A percentile compares a stretch with the other conserved stretches of the same genome.
Evolutionary conservation across 2,888 invertebrate genomes (phyloP).

Genomic region (Caenorhabditis sinica): DNA sequence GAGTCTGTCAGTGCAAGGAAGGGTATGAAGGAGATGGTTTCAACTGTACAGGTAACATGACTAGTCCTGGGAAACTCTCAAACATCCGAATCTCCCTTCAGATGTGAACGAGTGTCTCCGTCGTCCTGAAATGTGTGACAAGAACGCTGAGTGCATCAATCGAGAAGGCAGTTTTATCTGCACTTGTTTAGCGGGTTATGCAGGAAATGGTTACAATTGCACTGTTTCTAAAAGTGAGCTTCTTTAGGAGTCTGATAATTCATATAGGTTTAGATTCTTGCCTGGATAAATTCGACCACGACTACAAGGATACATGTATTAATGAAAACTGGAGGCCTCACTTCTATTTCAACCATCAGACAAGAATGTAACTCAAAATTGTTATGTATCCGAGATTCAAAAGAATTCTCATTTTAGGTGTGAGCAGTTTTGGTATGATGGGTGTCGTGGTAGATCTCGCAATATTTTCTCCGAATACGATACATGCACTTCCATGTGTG

Average conservation of each 20-base stretch:
- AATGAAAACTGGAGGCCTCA: slow-evolving; percentile 80
- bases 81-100: slow-evolving; percentile 34
- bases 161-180: slow-evolving; percentile 78
- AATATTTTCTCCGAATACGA: slow-evolving; percentile 80
- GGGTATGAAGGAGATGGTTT: slow-evolving; percentile 81
- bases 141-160: slow-evolving; percentile 80
- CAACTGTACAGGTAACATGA: slow-evolving; percentile 77
- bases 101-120: slow-evolving; percentile 81
- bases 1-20: slow-evolving; percentile 80
- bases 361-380: slow-evolving; percentile 66
- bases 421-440: slow-evolving; percentile 80
- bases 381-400: too few relatives aligned
- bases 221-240: slow-evolving; percentile 75
- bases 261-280: slow-evolving; percentile 79
- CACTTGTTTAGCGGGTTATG: slow-evolving; percentile 78
- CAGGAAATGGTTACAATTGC: slow-evolving; percentile 82
- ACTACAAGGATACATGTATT: slow-evolving; percentile 77
- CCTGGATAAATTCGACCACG: slow-evolving; percentile 79
- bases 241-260: neutral
- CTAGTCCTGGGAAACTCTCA: neutral
- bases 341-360: slow-evolving; percentile 78
- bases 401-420: slow-evolving; percentile 39
- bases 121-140: slow-evolving; percentile 76
- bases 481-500: slow-evolving; percentile 81
- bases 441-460: slow-evolving; percentile 75